phyloP scores from a whole-genome alignment of 2,888 invertebrate genomes.

The Nomada fabriciana region DNA sequence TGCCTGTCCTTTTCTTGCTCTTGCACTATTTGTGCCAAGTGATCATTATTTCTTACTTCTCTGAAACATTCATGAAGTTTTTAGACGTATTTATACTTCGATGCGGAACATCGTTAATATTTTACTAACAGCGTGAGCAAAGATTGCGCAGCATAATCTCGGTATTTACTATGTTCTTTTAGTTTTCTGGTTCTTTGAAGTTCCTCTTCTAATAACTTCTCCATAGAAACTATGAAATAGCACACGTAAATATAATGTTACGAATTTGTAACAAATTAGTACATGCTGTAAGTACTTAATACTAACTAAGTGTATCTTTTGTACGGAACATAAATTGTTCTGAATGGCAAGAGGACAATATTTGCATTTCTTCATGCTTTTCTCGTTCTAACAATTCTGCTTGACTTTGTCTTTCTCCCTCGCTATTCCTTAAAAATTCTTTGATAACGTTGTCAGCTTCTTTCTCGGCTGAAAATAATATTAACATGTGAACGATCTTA shows the following conservation, averaged over 20 bases:
- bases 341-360: constrained; percentile 86
- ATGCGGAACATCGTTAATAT: constrained; percentile 17
- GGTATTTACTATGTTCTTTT: constrained; percentile 87
- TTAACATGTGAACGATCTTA: constrained; percentile 2
- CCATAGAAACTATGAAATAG: constrained; percentile 87
- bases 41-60: constrained; percentile 87
- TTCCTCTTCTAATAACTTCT: constrained; percentile 89
- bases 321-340: constrained; percentile 86
- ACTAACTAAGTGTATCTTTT: constrained; percentile 87
- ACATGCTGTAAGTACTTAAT: background rate
- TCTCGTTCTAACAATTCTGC: constrained; percentile 88
- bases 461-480: constrained; percentile 86
- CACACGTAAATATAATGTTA: constrained; percentile 1
- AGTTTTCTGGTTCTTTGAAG: constrained; percentile 87
- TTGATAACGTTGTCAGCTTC: constrained; percentile 88
- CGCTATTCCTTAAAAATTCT: constrained; percentile 87
- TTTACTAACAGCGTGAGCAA: constrained; percentile 88
- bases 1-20: constrained; percentile 88
- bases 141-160: constrained; percentile 86
- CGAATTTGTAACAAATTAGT: background rate
- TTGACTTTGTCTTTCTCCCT: constrained; percentile 87
- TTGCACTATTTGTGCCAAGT: constrained; percentile 87
- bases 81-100: constrained; percentile 14
- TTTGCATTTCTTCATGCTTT: constrained; percentile 88
- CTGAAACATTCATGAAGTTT: constrained; percentile 74